Percentiles rank a stretch among this genome's conserved stretches.
Evolutionary conservation across 2,888 invertebrate species (phyloP).

Genomic region (Pantelozetes paolii): DNA sequence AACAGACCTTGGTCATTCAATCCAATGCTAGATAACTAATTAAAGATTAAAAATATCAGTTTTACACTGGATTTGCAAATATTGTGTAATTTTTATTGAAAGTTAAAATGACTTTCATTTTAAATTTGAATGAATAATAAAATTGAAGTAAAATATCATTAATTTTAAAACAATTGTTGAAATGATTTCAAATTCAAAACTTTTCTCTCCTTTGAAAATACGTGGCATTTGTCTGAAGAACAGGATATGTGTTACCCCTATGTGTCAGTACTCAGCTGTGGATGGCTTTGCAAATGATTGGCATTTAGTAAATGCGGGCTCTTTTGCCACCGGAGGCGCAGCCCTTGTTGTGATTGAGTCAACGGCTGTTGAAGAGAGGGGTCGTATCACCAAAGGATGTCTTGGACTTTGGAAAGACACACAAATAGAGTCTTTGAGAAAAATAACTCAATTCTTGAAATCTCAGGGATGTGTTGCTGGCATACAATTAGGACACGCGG

Average conservation of each 20-base stretch:
- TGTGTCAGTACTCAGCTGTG: slow-evolving; percentile 30
- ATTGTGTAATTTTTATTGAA: too few species aligned
- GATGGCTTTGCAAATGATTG: slow-evolving; percentile 36
- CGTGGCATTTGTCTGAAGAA: slow-evolving; percentile 30
- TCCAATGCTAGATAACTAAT: too few species aligned
- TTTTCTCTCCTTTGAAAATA: slow-evolving; percentile 28
- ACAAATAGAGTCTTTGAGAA: not conserved
- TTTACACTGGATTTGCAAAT: too few species aligned
- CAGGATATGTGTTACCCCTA: slow-evolving; percentile 29
- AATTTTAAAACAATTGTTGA: too few species aligned
- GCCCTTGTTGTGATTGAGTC: slow-evolving; percentile 28
- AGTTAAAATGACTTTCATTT: too few species aligned
- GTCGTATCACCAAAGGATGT: slow-evolving; percentile 26
- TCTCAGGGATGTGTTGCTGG: slow-evolving; percentile 21
- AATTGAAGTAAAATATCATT: too few species aligned
- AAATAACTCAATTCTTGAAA: slow-evolving; percentile 5
- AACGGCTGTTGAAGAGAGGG: slow-evolving; percentile 30
- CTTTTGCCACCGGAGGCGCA: slow-evolving; percentile 29
- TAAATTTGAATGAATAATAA: too few species aligned
- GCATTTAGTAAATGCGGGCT: slow-evolving; percentile 30
- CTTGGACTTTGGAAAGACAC: slow-evolving; percentile 32
- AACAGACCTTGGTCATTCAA: too few species aligned
- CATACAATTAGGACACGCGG: slow-evolving; percentile 19
- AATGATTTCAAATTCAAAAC: too few species aligned
- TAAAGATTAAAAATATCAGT: too few species aligned